A percentile compares a stretch with the other conserved stretches of the same genome.
Evolutionary conservation across 1,140 invertebrate species (phyloP).

Genomic region (Centruroides vittatus): DNA sequence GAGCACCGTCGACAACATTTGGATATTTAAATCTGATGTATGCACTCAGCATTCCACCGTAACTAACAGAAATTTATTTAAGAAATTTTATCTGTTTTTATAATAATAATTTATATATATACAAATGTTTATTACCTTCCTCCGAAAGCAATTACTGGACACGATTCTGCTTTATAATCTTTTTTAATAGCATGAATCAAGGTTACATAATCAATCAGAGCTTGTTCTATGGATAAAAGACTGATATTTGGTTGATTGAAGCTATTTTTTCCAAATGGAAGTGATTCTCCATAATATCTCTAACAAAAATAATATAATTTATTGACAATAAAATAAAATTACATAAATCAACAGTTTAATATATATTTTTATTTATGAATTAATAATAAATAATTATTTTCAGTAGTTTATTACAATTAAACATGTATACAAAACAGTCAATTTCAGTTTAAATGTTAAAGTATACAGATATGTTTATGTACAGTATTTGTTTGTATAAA

Average conservation of each 20-base stretch:
- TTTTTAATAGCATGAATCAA: constrained; percentile 25
- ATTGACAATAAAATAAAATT: too few species aligned
- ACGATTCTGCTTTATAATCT: constrained; percentile 21
- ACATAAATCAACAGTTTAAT: too few species aligned
- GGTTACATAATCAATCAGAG: constrained; percentile 33
- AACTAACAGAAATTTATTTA: constrained; percentile 18
- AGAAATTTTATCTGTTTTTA: too few species aligned
- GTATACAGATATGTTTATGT: too few species aligned
- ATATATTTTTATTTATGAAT: too few species aligned
- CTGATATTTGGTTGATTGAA: constrained; percentile 25
- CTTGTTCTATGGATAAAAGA: constrained; percentile 33
- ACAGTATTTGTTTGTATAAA: too few species aligned
- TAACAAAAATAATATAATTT: constrained; percentile 14
- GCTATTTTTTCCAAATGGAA: constrained; percentile 30
- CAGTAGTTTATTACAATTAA: too few species aligned
- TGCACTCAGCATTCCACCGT: constrained; percentile 35
- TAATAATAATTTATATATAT: too few species aligned
- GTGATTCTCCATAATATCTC: constrained; percentile 32
- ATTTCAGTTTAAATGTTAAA: too few species aligned
- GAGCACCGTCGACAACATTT: constrained; percentile 26
- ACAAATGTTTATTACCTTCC: constrained; percentile 17
- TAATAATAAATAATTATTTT: too few species aligned
- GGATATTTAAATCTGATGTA: constrained; percentile 36
- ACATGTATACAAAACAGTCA: too few species aligned
- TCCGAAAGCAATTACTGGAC: constrained; percentile 32